Evolutionary conservation across 2,888 invertebrate species (phyloP).

Genomic region (Luperina testacea): DNA sequence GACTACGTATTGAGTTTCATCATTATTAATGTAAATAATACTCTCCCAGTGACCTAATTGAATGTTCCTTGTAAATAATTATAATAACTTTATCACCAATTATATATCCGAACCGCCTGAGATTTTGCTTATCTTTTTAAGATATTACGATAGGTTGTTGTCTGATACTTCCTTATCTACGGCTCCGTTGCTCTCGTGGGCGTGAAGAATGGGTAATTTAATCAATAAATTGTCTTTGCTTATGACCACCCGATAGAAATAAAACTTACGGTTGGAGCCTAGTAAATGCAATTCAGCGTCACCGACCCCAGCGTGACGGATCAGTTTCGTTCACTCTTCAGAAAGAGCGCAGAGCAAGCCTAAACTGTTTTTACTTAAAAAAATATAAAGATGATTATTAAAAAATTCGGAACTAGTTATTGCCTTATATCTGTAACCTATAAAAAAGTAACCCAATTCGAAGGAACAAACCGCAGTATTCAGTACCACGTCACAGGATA

Average conservation of each 20-base stretch:
- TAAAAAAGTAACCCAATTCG: conserved; percentile 3
- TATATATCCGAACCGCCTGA: not conserved
- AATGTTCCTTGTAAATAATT: conserved; percentile 23
- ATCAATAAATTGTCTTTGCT: no score
- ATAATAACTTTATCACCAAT: not conserved
- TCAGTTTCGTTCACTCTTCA: no score
- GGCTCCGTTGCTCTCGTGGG: no score
- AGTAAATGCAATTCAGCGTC: no score
- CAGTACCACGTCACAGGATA: conserved; percentile 46
- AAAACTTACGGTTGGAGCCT: no score
- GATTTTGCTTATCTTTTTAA: not conserved
- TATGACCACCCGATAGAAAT: no score
- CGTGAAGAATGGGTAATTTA: no score
- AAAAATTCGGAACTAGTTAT: not conserved
- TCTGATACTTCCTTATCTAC: not conserved
- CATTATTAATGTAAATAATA: conserved; percentile 61
- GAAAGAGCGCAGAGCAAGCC: no score
- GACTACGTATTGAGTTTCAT: conserved; percentile 54
- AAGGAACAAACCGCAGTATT: conserved; percentile 38
- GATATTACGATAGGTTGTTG: not conserved
- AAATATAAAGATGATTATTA: not conserved
- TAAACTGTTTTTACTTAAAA: no score
- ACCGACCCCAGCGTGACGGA: no score
- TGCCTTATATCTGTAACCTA: not conserved
- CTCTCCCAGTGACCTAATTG: conserved; percentile 56